phyloP scores from a whole-genome alignment of 2,797 vertebrate species.

The Odontamblyopus rebecca region DNA sequence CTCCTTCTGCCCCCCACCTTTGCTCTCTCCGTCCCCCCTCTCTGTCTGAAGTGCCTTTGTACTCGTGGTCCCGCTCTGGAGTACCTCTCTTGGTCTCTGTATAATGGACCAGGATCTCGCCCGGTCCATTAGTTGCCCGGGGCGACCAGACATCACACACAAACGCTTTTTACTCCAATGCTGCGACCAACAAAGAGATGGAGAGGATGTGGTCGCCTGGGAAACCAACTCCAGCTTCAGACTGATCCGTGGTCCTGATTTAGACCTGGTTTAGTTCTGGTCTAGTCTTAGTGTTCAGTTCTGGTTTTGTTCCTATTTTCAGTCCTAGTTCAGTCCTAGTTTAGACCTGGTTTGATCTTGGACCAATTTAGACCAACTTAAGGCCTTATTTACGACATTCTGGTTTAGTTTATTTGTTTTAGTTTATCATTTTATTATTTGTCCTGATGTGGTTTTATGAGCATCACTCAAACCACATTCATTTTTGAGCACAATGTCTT shows the following conservation, averaged over 20 bases:
- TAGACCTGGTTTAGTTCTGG: neutral
- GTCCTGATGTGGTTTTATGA: too few relatives aligned
- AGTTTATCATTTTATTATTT: too few relatives aligned
- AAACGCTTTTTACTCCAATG: conserved; percentile 57
- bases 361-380: too few relatives aligned
- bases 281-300: neutral
- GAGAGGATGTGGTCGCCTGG: conserved; percentile 83
- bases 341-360: neutral
- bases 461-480: too few relatives aligned
- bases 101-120: conserved; percentile 94
- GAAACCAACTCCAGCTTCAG: conserved; percentile 2
- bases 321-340: neutral
- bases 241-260: neutral
- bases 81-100: conserved; percentile 89
- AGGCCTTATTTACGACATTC: too few relatives aligned
- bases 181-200: conserved; percentile 78
- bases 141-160: conserved; percentile 87
- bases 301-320: neutral
- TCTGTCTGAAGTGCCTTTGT: conserved; percentile 80
- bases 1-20: conserved; percentile 45
- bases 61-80: conserved; percentile 78
- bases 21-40: conserved; percentile 54
- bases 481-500: too few relatives aligned
- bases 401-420: too few relatives aligned
- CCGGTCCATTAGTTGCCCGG: conserved; percentile 99